Conservation (phyloP, 1,140 invertebrate genomes). For the Meloidogyne chitwoodi region DNA sequence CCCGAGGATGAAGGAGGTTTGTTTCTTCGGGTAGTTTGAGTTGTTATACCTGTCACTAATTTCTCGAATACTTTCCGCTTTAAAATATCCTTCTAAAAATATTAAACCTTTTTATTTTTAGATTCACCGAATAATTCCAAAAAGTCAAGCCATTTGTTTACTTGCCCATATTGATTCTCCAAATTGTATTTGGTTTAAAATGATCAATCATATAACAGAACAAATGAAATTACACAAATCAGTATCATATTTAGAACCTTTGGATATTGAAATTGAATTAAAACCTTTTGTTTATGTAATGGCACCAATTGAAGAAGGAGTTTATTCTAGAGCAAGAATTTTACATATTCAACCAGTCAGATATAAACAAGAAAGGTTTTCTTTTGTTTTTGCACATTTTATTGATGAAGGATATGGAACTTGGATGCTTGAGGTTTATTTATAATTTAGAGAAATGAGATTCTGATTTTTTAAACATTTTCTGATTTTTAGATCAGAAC, state of each 20-base stretch:
- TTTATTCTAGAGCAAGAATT: conserved; percentile 26
- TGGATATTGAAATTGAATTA: not conserved
- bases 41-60: too few relatives aligned
- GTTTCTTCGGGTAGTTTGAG: too few relatives aligned
- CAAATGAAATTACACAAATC: conserved; percentile 4
- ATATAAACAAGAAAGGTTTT: not conserved
- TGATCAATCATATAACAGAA: conserved; percentile 30
- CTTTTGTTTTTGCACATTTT: conserved; percentile 22
- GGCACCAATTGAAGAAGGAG: conserved; percentile 24
- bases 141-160: conserved; percentile 12
- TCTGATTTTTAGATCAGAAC: too few relatives aligned
- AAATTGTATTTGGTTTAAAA: conserved; percentile 36
- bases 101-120: not conserved
- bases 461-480: too few relatives aligned
- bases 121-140: conserved; percentile 30
- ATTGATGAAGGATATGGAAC: conserved; percentile 27
- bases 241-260: not conserved
- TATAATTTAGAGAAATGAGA: not conserved
- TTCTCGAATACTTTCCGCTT: too few relatives aligned
- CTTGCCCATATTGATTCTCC: conserved; percentile 23
- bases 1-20: too few relatives aligned
- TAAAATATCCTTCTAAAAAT: too few relatives aligned
- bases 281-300: conserved; percentile 25
- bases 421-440: conserved; percentile 19
- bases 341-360: not conserved